Base-by-base conservation (phyloP, 1,140 invertebrate species). In the Adelges cooleyi region DNA sequence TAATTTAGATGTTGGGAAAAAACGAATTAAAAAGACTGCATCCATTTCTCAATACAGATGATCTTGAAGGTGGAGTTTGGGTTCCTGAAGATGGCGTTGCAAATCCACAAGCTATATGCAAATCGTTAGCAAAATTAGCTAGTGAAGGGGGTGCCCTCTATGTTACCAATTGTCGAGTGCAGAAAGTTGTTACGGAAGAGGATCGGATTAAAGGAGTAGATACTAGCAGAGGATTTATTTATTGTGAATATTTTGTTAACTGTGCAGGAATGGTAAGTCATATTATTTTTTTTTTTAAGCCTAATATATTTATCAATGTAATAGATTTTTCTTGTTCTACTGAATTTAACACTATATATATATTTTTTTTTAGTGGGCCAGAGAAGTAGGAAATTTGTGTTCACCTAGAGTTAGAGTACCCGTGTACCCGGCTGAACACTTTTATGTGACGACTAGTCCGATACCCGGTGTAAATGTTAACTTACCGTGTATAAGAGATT, bases 211-310 rank as follows among this genome's bases (percentile, higher is more conserved):
- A 78, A 52, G 78, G 74, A 54, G 81, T 86, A 2, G 75, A 80
- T 65, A 87, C 85, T 4, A 76, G 76, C 62, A 70, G 73, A 68
- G 86, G 86, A 53, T 75, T 71, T 36, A 79, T 87, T 46, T 69
- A 77, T 18, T 87, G 85, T 75, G 82, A 87, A 75, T 83, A 83
- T 73, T 86, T 89, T 72, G 78, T 87, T 8, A 86, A 87, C 73
- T 84, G 83, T 75, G 80, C 84, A 67, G 86, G 85, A 69, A 83
- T 86, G 84, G 82, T 84, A 74, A 75, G n/a, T n/a, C n/a, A n/a
- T n/a, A n/a, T n/a, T n/a, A n/a, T n/a, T n/a, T n/a, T n/a, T n/a
- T n/a, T n/a, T n/a, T n/a, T n/a, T n/a, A 38, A 38, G 36, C 36
- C 6, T 38, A 13, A 38, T 38, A 6, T 8, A 38, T 38, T 38